phyloP scores from a whole-genome alignment of 2,113 vertebrate species.

The Pao palembangensis region DNA sequence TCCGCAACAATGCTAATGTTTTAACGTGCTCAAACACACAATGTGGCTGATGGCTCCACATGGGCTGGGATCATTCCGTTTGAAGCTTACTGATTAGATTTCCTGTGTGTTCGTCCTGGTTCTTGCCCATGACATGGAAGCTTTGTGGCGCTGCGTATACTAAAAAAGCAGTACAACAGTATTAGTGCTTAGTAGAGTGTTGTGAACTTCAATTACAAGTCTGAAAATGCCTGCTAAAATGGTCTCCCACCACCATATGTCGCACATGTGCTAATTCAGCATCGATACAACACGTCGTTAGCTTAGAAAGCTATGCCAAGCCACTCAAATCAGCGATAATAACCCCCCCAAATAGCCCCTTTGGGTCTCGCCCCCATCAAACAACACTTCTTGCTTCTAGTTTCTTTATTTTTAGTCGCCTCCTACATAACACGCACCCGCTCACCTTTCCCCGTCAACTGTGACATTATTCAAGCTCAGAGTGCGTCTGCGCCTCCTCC shows the following conservation, averaged over 20 bases:
- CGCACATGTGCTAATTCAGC: too few relatives aligned
- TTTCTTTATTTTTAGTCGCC: slow-evolving; percentile 35
- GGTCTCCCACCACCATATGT: too few relatives aligned
- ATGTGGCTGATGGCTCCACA: background rate
- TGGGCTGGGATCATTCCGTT: background rate
- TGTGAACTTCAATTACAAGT: too few relatives aligned
- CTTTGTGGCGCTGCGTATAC: too few relatives aligned
- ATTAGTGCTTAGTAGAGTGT: too few relatives aligned
- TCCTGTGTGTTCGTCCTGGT: slow-evolving; percentile 2
- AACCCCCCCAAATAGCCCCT: too few relatives aligned
- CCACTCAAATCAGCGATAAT: too few relatives aligned
- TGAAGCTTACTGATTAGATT: slow-evolving; percentile 23
- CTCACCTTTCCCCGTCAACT: slow-evolving; percentile 40
- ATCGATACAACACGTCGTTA: too few relatives aligned
- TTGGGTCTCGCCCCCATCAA: slow-evolving; percentile 5
- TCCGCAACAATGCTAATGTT: slow-evolving; percentile 5
- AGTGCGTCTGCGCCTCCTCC: slow-evolving; percentile 13
- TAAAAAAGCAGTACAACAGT: too few relatives aligned
- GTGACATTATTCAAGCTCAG: slow-evolving; percentile 23
- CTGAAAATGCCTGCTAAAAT: too few relatives aligned
- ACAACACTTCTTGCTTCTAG: slow-evolving; percentile 19
- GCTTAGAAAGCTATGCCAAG: too few relatives aligned
- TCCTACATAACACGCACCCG: slow-evolving; percentile 25
- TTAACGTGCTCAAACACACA: slow-evolving; percentile 13
- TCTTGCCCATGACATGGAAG: background rate